A percentile compares a stretch with the other conserved stretches of the same genome.
Conservation (phyloP, 1,140 invertebrate genomes). For the Cotesia chilonis region DNA sequence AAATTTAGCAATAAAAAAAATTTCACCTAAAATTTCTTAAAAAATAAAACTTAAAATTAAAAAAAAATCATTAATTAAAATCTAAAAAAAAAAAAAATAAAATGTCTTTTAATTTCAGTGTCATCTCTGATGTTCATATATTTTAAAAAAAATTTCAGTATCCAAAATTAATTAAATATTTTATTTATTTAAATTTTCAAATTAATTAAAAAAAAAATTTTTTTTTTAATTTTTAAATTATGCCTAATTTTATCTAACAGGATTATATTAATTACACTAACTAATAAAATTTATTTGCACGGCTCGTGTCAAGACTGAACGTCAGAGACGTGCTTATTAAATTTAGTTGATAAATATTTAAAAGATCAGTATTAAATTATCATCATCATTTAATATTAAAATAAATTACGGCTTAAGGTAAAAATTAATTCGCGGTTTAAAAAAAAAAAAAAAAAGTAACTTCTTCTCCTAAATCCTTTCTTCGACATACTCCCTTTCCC, state of each 20-base stretch:
- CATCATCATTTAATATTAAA: constrained; percentile 34
- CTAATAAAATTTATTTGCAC: constrained; percentile 17
- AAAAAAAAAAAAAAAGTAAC: neutral
- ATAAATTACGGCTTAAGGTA: constrained; percentile 36
- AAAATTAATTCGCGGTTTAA: constrained; percentile 2
- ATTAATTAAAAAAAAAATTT: too few species aligned
- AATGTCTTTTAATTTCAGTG: too few species aligned
- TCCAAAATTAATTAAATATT: too few species aligned
- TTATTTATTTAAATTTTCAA: too few species aligned
- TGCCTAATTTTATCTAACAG: too few species aligned
- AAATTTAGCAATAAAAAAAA: too few species aligned
- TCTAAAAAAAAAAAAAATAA: too few species aligned
- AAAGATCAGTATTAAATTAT: constrained; percentile 47
- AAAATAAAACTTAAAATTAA: too few species aligned
- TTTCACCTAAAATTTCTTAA: too few species aligned
- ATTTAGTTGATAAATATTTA: constrained; percentile 33
- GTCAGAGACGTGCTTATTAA: constrained; percentile 30
- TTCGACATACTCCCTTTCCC: constrained; percentile 4
- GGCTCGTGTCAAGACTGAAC: constrained; percentile 31
- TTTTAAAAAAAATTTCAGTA: too few species aligned
- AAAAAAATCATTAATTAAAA: too few species aligned
- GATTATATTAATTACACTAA: neutral
- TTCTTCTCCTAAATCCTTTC: neutral
- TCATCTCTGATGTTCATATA: too few species aligned
- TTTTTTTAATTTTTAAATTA: neutral